Percentiles rank a stretch among this genome's conserved stretches.
Conservation (phyloP, 2,797 vertebrate genomes). For the Rachycentron canadum region DNA sequence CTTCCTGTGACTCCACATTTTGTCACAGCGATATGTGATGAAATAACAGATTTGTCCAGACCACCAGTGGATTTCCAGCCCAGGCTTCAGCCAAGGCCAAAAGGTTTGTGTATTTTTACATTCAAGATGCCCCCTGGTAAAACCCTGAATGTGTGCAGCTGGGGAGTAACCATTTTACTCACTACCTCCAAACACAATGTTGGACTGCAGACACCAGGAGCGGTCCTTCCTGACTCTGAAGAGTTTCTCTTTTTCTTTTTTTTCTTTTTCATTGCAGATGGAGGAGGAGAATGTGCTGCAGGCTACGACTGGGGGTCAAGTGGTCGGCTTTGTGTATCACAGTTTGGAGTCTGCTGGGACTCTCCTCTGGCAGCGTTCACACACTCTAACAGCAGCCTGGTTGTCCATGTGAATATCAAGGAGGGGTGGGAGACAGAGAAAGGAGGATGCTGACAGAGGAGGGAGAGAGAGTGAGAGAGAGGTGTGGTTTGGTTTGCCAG, state of each 20-base stretch:
- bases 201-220: slow-evolving; percentile 23
- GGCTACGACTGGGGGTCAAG: slow-evolving; percentile 57
- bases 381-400: slow-evolving; percentile 25
- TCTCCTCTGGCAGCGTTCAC: slow-evolving; percentile 44
- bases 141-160: background rate
- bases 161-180: slow-evolving; percentile 11
- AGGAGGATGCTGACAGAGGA: slow-evolving; percentile 7
- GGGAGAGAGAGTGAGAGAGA: background rate
- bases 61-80: background rate
- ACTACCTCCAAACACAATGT: slow-evolving; percentile 12
- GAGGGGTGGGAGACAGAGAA: slow-evolving; percentile 26
- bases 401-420: slow-evolving; percentile 48
- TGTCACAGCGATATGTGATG: background rate
- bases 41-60: background rate
- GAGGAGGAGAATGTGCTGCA: slow-evolving; percentile 34
- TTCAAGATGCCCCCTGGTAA: background rate
- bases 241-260: background rate
- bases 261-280: slow-evolving; percentile 10
- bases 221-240: slow-evolving; percentile 2
- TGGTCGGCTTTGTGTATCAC: slow-evolving; percentile 55
- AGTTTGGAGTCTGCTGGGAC: slow-evolving; percentile 55
- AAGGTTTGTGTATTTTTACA: background rate
- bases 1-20: background rate
- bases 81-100: slow-evolving; percentile 8
- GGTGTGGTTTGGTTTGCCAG: slow-evolving; percentile 39